Percentiles rank a stretch among this genome's conserved stretches.
phyloP scores from a whole-genome alignment of 2,113 vertebrate species.

The Scomber colias region DNA sequence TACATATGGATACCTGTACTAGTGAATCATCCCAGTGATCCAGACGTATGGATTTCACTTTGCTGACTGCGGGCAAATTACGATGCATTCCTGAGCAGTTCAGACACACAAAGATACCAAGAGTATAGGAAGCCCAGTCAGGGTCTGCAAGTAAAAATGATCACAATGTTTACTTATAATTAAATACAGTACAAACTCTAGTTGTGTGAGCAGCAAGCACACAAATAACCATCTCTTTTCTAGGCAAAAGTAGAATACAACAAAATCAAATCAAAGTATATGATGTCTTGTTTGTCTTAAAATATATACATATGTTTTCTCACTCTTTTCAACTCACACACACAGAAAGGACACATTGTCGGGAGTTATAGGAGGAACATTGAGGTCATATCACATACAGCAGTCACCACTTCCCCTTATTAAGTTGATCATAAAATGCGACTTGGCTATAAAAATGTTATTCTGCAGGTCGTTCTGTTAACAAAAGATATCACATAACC shows the following conservation, averaged over 20 bases:
- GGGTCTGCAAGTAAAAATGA: slow-evolving; percentile 83
- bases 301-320: neutral
- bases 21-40: slow-evolving; percentile 92
- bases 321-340: neutral
- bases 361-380: slow-evolving; percentile 46
- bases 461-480: slow-evolving; percentile 11
- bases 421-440: neutral
- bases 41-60: slow-evolving; percentile 91
- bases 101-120: slow-evolving; percentile 93
- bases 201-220: neutral
- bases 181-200: neutral
- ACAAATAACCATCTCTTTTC: too few relatives aligned
- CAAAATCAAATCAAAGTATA: neutral
- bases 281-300: neutral
- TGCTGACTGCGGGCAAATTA: slow-evolving; percentile 89
- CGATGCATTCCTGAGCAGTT: slow-evolving; percentile 94
- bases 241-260: too few relatives aligned
- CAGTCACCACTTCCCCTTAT: slow-evolving; percentile 51
- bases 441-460: neutral
- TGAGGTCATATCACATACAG: slow-evolving; percentile 22
- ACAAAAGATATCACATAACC: neutral
- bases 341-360: neutral
- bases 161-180: slow-evolving; percentile 5
- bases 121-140: slow-evolving; percentile 93
- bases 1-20: slow-evolving; percentile 87